A percentile compares a stretch with the other conserved stretches of the same genome.
Evolutionary conservation across 2,797 vertebrate genomes (phyloP).

Genomic region (Thripadectes ignobilis): DNA sequence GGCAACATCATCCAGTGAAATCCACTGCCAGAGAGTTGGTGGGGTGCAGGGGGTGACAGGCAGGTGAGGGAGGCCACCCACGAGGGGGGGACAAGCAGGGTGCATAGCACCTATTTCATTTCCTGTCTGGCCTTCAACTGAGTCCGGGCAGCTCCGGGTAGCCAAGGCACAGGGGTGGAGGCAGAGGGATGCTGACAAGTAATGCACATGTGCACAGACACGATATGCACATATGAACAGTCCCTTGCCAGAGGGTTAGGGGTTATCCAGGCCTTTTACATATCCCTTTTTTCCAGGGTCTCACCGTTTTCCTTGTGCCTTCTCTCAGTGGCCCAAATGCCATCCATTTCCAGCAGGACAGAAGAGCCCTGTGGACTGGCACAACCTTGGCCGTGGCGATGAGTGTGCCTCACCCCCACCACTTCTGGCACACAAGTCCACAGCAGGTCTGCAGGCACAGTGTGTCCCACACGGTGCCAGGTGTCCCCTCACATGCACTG

Average conservation of each 20-base stretch:
- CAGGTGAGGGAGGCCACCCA: slow-evolving; percentile 34
- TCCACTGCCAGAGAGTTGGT: not conserved
- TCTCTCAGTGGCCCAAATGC: not conserved
- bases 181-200: not conserved
- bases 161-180: not conserved
- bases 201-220: fast-evolving
- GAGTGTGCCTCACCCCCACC: not conserved
- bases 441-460: not conserved
- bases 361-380: not conserved
- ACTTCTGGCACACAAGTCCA: not conserved
- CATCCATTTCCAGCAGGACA: not conserved
- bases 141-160: not conserved
- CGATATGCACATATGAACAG: not conserved
- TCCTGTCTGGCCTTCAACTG: not conserved
- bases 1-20: not conserved
- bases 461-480: fast-evolving
- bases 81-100: not conserved
- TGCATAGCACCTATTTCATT: slow-evolving; percentile 3
- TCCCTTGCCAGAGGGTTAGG: not conserved
- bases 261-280: not conserved
- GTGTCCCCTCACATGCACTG: fast-evolving
- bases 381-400: not conserved
- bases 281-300: not conserved
- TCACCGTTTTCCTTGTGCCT: not conserved
- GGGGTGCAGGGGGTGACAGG: not conserved